These are phyloP conservation scores for Nymphalis c-album DNA, from an alignment of 2,888 invertebrate species.

Conservation along the genomic window DNA sequence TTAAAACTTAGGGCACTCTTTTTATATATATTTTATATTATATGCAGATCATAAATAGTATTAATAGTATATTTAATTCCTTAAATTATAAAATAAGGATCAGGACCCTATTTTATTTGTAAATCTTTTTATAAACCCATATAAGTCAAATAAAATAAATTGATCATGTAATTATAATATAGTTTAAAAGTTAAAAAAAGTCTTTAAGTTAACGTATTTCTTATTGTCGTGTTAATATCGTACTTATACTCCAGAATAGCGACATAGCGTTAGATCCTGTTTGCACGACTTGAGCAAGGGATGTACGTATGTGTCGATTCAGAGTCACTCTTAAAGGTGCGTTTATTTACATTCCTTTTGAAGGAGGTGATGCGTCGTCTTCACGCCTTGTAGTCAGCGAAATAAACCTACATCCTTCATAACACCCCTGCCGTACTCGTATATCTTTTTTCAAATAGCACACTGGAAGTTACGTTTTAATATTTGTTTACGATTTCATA, in stretches of 20 bases:
- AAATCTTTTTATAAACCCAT: too few species aligned
- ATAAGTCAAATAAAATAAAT: too few species aligned
- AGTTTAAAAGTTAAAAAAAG: neutral
- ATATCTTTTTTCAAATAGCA: conserved; percentile 31
- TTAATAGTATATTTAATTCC: neutral
- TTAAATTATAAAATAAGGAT: too few species aligned
- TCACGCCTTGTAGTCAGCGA: conserved; percentile 63
- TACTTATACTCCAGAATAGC: conserved; percentile 42
- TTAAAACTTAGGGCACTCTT: too few species aligned
- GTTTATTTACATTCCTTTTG: conserved; percentile 75
- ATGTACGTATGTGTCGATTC: conserved; percentile 65
- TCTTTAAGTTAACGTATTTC: neutral
- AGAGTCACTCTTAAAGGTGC: conserved; percentile 69
- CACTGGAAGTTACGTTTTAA: conserved; percentile 26
- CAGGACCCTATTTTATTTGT: too few species aligned
- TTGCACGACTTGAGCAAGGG: conserved; percentile 36
- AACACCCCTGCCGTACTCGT: conserved; percentile 41
- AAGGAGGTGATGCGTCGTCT: conserved; percentile 73
- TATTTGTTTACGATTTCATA: conserved; percentile 34
- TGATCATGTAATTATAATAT: too few species aligned
- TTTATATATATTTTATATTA: too few species aligned
- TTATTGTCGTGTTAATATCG: neutral
- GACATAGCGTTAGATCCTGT: conserved; percentile 34
- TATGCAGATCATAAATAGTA: too few species aligned
- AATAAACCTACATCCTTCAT: conserved; percentile 61